Base-by-base conservation (phyloP, 1,140 invertebrate species). In the Bacillus rossius region DNA sequence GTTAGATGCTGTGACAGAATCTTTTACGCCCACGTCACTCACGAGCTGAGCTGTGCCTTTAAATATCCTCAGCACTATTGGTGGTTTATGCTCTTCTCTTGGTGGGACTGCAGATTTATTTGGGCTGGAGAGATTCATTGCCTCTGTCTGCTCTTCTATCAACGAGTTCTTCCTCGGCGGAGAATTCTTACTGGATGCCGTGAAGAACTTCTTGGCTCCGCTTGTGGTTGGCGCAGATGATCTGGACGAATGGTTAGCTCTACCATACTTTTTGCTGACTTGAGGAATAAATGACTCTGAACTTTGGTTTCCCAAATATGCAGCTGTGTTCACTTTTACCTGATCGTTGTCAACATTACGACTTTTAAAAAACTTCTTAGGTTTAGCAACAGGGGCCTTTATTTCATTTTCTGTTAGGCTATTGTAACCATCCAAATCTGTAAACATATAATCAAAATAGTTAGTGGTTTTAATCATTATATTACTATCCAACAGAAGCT, bases 321-420 rank as follows among this genome's bases (percentile, higher is more conserved):
- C n/a, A 16, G 43, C 34, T n/a, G 34, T 29, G 17, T 48, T 34
- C 17, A 41, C 13, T 7, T 20, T 50, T 20, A 50, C 14, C 25
- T 49, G 29, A 52, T 59, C 51, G 19, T 63, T 70, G 45, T 83
- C 84, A 2, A 79, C 75, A 73, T 88, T 89, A 26, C 91, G 79
- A 67, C 89, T 92, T 70, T 94, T 94, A 70, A 94, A 93, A 75
- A 94, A 94, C 69, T 94, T 94, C 65, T 91, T 91, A 43, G 91
- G 91, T 69, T 91, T 91, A n/a, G 65, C 76, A 57, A 74, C 74
- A 57, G 72, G 72, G 10, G 29, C 29, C 10, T 34, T 4, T 34
- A 34, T 7, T 10, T 34, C 29, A 34, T 34, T 34, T 34, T 34
- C 29, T 34, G 29, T 7, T 34, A 34, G 10, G 29, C 29, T 34